These are phyloP conservation scores for Rhinolophus ferrumequinum DNA, from an alignment of 2,113 vertebrate genomes.

Conservation along the genomic window DNA sequence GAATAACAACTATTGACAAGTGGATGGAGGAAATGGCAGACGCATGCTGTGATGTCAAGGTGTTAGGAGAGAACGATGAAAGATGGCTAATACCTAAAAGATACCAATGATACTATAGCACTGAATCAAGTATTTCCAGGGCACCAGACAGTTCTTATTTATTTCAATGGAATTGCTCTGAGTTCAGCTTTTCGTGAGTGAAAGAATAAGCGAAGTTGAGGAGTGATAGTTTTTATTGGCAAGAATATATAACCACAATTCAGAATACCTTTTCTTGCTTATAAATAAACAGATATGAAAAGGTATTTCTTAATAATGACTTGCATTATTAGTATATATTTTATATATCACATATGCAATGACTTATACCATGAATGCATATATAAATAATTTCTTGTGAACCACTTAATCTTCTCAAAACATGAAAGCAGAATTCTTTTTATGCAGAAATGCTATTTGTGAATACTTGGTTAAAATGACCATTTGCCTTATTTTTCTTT, in stretches of 20 bases:
- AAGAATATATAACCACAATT: not conserved
- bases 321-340: not conserved
- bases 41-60: not conserved
- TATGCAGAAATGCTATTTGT: not conserved
- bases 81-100: not conserved
- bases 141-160: not conserved
- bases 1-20: not conserved
- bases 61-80: not conserved
- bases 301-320: not conserved
- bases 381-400: conserved; percentile 30
- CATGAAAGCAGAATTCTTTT: not conserved
- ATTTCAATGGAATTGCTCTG: not conserved
- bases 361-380: not conserved
- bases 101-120: not conserved
- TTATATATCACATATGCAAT: not conserved
- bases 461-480: conserved; percentile 38
- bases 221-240: not conserved
- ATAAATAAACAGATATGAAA: not conserved
- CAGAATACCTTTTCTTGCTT: not conserved
- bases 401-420: conserved; percentile 22
- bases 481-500: conserved; percentile 18
- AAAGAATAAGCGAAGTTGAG: not conserved
- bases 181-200: not conserved
- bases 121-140: not conserved
- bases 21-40: not conserved